Percentiles rank a stretch among this genome's conserved stretches.
Evolutionary conservation across 2,888 invertebrate species (phyloP).

Genomic region (Lithodes maja): DNA sequence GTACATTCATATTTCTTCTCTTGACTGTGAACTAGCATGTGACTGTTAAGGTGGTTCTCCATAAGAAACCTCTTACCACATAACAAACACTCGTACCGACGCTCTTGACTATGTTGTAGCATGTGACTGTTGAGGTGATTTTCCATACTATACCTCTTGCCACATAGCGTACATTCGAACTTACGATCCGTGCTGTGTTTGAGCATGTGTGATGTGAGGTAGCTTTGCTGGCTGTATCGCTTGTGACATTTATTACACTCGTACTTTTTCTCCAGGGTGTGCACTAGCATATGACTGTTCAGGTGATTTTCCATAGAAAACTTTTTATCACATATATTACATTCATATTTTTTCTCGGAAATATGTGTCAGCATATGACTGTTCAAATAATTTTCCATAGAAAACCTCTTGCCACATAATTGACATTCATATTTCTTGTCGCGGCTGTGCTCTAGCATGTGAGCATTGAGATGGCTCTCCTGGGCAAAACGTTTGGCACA

Average conservation of each 20-base stretch:
- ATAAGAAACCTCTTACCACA: constrained; percentile 59
- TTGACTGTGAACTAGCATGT: constrained; percentile 61
- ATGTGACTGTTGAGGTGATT: constrained; percentile 63
- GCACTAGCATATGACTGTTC: constrained; percentile 62
- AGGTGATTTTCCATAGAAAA: constrained; percentile 65
- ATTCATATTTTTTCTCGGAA: constrained; percentile 58
- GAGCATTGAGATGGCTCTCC: constrained; percentile 61
- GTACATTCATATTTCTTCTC: constrained; percentile 58
- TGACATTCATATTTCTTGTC: constrained; percentile 54
- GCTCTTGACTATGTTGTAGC: constrained; percentile 58
- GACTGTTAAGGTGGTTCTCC: constrained; percentile 62
- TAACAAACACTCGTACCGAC: constrained; percentile 50
- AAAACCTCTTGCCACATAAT: constrained; percentile 55
- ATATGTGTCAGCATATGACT: constrained; percentile 59
- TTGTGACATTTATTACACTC: constrained; percentile 60
- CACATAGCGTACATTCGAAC: constrained; percentile 53
- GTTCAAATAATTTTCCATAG: constrained; percentile 63
- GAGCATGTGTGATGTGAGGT: constrained; percentile 55
- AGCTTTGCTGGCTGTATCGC: constrained; percentile 56
- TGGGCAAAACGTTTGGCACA: constrained; percentile 53
- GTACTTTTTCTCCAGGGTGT: constrained; percentile 54
- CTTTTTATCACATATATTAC: constrained; percentile 56
- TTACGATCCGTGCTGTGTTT: constrained; percentile 54
- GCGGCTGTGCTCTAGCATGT: constrained; percentile 55
- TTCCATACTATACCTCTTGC: constrained; percentile 53